Base-by-base conservation (phyloP, 2,888 invertebrate genomes). In the Beris chalybata region DNA sequence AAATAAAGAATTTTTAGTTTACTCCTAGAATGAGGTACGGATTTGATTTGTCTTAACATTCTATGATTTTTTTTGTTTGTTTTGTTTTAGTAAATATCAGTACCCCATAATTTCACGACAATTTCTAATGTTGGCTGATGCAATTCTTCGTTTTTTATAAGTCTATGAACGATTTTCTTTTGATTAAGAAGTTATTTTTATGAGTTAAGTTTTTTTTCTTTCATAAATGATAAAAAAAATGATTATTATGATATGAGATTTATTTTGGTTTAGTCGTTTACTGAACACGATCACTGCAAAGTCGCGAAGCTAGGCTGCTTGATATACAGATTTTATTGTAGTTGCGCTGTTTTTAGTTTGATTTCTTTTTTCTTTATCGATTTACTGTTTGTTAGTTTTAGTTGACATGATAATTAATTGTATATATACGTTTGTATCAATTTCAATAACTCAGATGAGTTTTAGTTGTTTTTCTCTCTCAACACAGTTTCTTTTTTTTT, bases 201-300 rank as follows among this genome's bases (percentile, higher is more conserved):
- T 38, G 38, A 38, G 38, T 38, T 38, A 38, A 38, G 38, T 38
- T 38, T 38, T 38, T 38, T 38, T 38, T 32, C 7, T 32, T 38
- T 38, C 9, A 15, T 22, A 48, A 52, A 52, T 52, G 9, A 52
- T 29, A 55, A 57, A 13, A 43, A 15, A 44, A 38, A 43, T n/a
- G 38, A 22, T 43, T 53, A 29, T 44, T 13, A 53, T 63, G 64
- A 64, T 64, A 64, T 64, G 64, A 64, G 54, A 44, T 43, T 29
- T 32, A 13, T 48, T 48, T 59, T 61, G 38, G 7, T 50, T 48
- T 55, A n/a, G n/a, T 38, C 43, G 1, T 45, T 54, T 38, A 38
- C 38, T 44, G 43, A 64, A 55, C 53, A 68, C 69, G 70, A 70
- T 70, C 70, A 70, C 70, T 70, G 70, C 70, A 70, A 70, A 70